Evolutionary conservation across 1,140 invertebrate genomes (phyloP).

Genomic region (Drosophila malerkotliana): DNA sequence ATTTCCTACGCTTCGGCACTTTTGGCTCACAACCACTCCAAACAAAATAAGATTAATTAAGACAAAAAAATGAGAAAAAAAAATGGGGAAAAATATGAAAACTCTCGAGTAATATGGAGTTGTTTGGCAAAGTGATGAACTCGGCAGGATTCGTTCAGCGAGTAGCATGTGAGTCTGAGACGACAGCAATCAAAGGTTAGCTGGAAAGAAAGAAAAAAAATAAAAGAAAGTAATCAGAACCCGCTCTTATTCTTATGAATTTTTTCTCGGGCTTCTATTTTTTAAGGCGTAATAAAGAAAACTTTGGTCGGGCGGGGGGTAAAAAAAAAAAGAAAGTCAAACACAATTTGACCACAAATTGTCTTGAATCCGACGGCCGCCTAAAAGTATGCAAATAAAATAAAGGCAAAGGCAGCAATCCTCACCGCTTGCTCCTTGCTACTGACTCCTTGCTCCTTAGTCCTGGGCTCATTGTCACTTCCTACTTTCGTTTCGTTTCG

Average conservation of each 20-base stretch:
- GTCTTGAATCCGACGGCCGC: slow-evolving; percentile 44
- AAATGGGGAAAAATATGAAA: slow-evolving; percentile 62
- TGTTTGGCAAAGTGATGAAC: slow-evolving; percentile 33
- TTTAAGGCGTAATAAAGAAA: slow-evolving; percentile 5
- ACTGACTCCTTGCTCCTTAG: not conserved
- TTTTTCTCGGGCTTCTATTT: not conserved
- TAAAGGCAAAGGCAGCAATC: slow-evolving; percentile 11
- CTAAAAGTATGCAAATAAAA: slow-evolving; percentile 64
- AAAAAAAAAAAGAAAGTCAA: slow-evolving; percentile 30
- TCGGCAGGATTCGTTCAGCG: slow-evolving; percentile 4
- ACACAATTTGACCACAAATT: slow-evolving; percentile 57
- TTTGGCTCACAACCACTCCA: slow-evolving; percentile 37
- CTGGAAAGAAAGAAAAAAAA: not conserved
- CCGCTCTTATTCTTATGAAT: not conserved
- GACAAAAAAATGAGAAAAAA: no score
- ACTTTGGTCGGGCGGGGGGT: not conserved
- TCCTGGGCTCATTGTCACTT: not conserved
- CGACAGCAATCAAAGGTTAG: not conserved
- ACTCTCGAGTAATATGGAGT: slow-evolving; percentile 23
- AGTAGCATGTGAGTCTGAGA: not conserved
- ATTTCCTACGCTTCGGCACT: slow-evolving; percentile 43
- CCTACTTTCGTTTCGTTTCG: not conserved
- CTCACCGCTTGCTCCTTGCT: slow-evolving; percentile 6
- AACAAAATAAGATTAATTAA: slow-evolving; percentile 75
- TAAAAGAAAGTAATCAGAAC: not conserved